A percentile compares a stretch with the other conserved stretches of the same genome.
These are phyloP conservation scores for Rhynchophorus ferrugineus DNA, from an alignment of 1,140 invertebrate species.

Conservation along the genomic window DNA sequence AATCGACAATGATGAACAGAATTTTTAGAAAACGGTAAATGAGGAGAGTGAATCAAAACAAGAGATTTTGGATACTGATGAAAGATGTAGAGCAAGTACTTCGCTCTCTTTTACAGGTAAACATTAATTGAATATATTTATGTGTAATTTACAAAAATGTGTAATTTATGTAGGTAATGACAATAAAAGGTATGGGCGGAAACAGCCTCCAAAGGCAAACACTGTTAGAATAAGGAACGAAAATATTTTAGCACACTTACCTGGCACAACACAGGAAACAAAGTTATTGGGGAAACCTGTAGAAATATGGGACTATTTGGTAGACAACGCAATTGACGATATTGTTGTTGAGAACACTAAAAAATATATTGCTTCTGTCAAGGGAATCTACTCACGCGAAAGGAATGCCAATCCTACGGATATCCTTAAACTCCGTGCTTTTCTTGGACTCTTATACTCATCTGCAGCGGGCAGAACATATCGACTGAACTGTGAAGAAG, in stretches of 20 bases:
- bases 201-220: not conserved
- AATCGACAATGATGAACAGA: not conserved
- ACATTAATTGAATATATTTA: no score
- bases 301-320: not conserved
- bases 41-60: not conserved
- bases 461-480: not conserved
- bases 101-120: no score
- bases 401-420: not conserved
- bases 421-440: not conserved
- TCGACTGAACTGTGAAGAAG: no score
- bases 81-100: not conserved
- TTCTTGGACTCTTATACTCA: not conserved
- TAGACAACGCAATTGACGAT: not conserved
- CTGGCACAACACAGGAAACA: not conserved
- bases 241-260: not conserved
- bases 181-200: not conserved
- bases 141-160: no score
- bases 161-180: not conserved
- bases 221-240: not conserved
- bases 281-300: not conserved
- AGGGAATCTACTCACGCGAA: not conserved
- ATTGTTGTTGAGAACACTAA: not conserved
- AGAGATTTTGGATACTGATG: not conserved
- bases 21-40: not conserved
- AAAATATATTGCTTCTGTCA: not conserved